Evolutionary conservation across 2,113 vertebrate species (phyloP), one percentile per base, ranked within the genome.

Genomic region (Glareola pratincola): DNA sequence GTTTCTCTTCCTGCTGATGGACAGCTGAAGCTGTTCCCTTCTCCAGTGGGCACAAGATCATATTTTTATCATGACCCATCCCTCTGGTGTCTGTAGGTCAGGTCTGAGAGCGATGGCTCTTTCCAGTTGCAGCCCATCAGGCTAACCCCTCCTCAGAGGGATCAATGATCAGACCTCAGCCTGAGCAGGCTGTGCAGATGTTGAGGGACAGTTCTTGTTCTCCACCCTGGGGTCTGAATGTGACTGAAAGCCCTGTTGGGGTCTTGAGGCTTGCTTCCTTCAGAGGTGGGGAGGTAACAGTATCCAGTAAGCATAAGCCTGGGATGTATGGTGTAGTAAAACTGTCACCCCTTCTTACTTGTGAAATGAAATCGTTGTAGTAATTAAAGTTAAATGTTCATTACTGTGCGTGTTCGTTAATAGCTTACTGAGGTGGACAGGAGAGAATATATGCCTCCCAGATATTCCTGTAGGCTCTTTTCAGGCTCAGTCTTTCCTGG

Each of bases 141-240:
- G 32, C 27, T 78, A 15, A 26, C 21, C n/a, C 16, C 5, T 6
- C 3, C 15, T 43, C 26, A 4, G 9, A 69, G 50, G 22, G 16
- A 13, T 16, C 0, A 0, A 39, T 53, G 50, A 18, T 20, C 1
- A 1, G 13, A 66, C 22, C 36, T 32, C 48, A 59, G 41, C 48
- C 18, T 4, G 5, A n/a, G 47, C 51, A 82, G 36, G 17, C 45
- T 74, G 5, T 57, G 68, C 32, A 14, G 22, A 6, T 85, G 18
- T 4, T 47, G 57, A 73, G 37, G 41, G 32, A 41, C 29, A 23
- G 36, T 37, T 39, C 45, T 66, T 32, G 10, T 67, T 83, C 36
- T 26, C 23, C 9, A 54, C n/a, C 4, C 8, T 0, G 2, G 19
- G 11, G 10, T 80, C 32, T 73, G 60, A 75, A 78, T 39, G 29